phyloP scores from a whole-genome alignment of 2,888 invertebrate genomes.

The Cosmopolites sordidus region DNA sequence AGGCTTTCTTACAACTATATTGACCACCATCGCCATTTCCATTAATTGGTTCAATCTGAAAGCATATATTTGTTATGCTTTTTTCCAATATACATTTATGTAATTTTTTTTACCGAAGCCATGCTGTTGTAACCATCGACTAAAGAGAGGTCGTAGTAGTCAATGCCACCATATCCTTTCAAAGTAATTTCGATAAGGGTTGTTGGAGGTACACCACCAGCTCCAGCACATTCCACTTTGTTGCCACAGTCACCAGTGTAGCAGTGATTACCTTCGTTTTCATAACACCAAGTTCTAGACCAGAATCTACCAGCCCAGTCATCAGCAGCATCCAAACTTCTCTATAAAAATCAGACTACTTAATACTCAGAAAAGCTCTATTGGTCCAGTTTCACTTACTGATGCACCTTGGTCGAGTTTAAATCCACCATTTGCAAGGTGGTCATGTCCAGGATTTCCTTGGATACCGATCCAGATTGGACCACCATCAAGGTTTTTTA shows the following conservation, averaged over 20 bases:
- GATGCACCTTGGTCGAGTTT: conserved; percentile 32
- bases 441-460: conserved; percentile 35
- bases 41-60: conserved; percentile 37
- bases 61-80: background rate
- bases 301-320: conserved; percentile 49
- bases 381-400: conserved; percentile 24
- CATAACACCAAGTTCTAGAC: conserved; percentile 48
- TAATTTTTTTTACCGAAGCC: conserved; percentile 35
- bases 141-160: conserved; percentile 51
- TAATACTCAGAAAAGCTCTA: background rate
- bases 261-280: conserved; percentile 38
- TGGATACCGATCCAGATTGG: conserved; percentile 38
- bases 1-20: conserved; percentile 44
- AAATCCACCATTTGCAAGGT: conserved; percentile 38
- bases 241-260: conserved; percentile 48
- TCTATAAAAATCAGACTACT: conserved; percentile 17
- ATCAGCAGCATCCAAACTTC: conserved; percentile 32
- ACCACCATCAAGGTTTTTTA: conserved; percentile 35
- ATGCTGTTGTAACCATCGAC: conserved; percentile 52
- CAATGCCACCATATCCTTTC: conserved; percentile 42
- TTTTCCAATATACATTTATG: background rate
- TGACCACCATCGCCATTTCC: conserved; percentile 39
- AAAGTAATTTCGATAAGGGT: conserved; percentile 49
- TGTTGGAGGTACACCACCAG: conserved; percentile 48
- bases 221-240: conserved; percentile 47